Percentiles rank a stretch among this genome's conserved stretches.
phyloP scores from a whole-genome alignment of 1,140 invertebrate species.

The Chionoecetes opilio region DNA sequence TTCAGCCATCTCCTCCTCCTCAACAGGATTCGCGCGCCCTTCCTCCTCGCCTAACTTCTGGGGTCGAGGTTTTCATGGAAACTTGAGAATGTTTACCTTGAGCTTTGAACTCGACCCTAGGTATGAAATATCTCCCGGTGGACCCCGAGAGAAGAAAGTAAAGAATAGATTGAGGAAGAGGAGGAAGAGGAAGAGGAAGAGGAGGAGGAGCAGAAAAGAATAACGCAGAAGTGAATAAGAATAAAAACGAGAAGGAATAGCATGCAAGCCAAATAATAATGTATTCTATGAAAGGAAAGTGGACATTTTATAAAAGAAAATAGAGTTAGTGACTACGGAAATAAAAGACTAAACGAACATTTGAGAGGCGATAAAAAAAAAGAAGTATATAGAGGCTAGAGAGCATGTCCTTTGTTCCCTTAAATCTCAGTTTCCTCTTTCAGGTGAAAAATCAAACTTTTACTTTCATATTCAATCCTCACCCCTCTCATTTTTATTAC shows the following conservation, averaged over 20 bases:
- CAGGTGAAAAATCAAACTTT: background rate
- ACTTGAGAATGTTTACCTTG: conserved; percentile 7
- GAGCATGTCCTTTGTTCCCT: background rate
- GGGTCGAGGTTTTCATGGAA: background rate
- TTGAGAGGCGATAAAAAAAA: too few species aligned
- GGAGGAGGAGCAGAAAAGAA: background rate
- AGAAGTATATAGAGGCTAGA: too few species aligned
- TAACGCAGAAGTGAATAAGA: background rate
- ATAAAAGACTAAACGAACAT: too few species aligned
- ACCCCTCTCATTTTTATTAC: background rate
- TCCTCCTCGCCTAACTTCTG: background rate
- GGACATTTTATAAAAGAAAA: too few species aligned
- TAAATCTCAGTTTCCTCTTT: background rate
- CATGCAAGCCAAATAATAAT: too few species aligned
- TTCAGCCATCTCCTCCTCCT: too few species aligned
- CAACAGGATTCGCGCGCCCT: too few species aligned
- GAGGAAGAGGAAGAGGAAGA: background rate
- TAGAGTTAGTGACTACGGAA: too few species aligned
- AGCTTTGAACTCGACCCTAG: background rate
- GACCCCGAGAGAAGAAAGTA: background rate
- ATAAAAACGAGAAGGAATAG: too few species aligned
- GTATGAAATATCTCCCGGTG: background rate
- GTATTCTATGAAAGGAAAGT: too few species aligned
- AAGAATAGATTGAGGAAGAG: background rate
- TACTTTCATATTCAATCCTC: background rate